Base-by-base conservation (phyloP, 1,140 invertebrate genomes). In the Ceratina calcarata region DNA sequence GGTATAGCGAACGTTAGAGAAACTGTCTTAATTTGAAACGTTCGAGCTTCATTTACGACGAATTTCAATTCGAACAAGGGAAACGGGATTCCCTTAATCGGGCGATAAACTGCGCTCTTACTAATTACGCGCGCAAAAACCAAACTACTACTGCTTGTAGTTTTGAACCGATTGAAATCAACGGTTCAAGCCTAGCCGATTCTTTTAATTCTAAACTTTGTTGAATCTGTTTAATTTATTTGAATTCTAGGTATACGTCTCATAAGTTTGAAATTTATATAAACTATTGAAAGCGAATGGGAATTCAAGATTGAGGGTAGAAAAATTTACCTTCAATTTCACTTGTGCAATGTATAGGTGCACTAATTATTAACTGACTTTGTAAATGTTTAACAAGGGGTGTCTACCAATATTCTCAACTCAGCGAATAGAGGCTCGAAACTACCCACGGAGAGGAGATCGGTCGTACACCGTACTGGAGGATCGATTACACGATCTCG, bases 401-500 rank as follows among this genome's bases (percentile, higher is more conserved):
- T n/a, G n/a, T n/a, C n/a, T n/a, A 32, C 37, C 37, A 45, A 45
- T 10, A 10, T 45, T 45, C 10, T 45, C 10, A 51, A 20, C 27
- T 27, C 60, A 18, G 10, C 24, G 13, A 68, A 51, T 6, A 24
- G 65, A 10, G 16, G 45, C 60, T 16, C 60, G 18, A 20, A 27
- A 2, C 60, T 27, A 51, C 1, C 4, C 0, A 10, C 37, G 10
- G 24, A 2, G 8, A 12, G 10, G 49, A 10, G 37, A 65, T 1
- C 1, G 66, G 22, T 2, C 24, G 2, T 0, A 27, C 27, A 15
- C 32, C 3, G 22, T 10, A 37, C 16, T 27, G 70, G n/a, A 61
- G 81, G 81, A 80, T 81, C 82, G 57, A 85, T 84, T 73, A 64
- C 62, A 64, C 66, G 67, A 69, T 27, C 60, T 49, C 49, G 45